Conservation (phyloP, 2,113 vertebrate genomes). For the Oreochromis niloticus region DNA sequence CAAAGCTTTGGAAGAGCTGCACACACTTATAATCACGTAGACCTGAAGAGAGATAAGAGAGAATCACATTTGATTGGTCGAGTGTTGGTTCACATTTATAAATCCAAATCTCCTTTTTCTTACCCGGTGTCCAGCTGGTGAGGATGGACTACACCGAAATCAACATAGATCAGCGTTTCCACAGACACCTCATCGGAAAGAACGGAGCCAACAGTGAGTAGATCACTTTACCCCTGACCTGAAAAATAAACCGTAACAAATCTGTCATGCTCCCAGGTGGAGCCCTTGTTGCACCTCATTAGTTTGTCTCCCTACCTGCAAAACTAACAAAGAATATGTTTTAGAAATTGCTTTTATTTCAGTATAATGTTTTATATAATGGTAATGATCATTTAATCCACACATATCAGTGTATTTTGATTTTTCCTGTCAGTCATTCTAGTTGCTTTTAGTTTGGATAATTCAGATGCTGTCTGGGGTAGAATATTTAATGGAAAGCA, state of each 20-base stretch:
- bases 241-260: background rate
- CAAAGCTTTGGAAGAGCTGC: background rate
- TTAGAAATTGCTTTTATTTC: background rate
- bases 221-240: background rate
- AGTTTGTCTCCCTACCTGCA: background rate
- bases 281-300: background rate
- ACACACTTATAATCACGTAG: rapidly evolving
- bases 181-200: constrained; percentile 78
- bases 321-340: background rate
- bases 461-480: background rate
- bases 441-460: background rate
- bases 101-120: background rate
- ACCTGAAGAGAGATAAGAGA: background rate
- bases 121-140: constrained; percentile 60
- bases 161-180: constrained; percentile 76
- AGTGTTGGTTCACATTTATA: background rate
- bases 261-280: background rate
- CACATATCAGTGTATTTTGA: background rate
- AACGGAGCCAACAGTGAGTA: constrained; percentile 78
- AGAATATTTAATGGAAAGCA: background rate
- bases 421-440: background rate
- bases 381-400: background rate
- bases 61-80: background rate
- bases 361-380: background rate
- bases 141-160: constrained; percentile 81